These are phyloP conservation scores for Erpornis zantholeuca DNA, from an alignment of 2,113 vertebrate genomes.

Conservation along the genomic window DNA sequence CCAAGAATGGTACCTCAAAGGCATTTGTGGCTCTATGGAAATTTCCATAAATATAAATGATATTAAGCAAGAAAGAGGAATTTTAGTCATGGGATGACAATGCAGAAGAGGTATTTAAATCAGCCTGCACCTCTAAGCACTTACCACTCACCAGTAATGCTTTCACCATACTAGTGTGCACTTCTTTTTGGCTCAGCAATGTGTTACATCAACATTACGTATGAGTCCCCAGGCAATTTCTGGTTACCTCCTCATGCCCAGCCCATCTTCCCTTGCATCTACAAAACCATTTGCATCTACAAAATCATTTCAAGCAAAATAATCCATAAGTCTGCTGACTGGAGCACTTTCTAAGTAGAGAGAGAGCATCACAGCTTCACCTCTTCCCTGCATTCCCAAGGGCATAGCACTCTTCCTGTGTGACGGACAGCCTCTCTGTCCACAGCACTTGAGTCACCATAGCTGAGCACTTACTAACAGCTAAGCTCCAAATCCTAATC, in stretches of 20 bases:
- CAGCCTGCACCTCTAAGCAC: background rate
- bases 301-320: background rate
- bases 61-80: background rate
- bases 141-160: background rate
- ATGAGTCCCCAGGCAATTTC: background rate
- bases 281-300: background rate
- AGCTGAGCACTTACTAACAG: background rate
- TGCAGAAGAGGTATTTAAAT: background rate
- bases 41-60: background rate
- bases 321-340: background rate
- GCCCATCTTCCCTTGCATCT: background rate
- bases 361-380: background rate
- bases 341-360: background rate
- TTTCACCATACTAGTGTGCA: background rate
- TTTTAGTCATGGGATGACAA: background rate
- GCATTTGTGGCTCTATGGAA: background rate
- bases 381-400: background rate
- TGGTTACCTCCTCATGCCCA: background rate
- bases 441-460: background rate
- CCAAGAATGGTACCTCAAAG: background rate
- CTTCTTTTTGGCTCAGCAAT: background rate
- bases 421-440: background rate
- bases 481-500: background rate
- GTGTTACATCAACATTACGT: rapidly evolving
- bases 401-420: rapidly evolving